A percentile compares a stretch with the other conserved stretches of the same genome.
Conservation (phyloP, 2,888 invertebrate genomes). For the Rhopalosiphum nymphaeae region DNA sequence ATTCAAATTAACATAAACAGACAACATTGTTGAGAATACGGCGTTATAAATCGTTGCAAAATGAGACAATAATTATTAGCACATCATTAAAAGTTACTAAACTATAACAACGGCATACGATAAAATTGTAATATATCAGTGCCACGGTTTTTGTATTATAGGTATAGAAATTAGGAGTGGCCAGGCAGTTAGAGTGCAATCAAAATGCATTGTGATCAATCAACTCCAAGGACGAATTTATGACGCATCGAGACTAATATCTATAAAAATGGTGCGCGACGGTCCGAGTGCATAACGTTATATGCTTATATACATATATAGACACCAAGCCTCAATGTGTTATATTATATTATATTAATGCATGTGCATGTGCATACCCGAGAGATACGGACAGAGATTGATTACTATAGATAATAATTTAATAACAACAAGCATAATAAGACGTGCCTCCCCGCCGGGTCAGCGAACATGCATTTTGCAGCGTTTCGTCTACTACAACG, state of each 20-base stretch:
- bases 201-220: conserved; percentile 60
- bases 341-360: neutral
- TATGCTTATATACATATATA: neutral
- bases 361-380: neutral
- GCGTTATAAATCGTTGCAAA: neutral
- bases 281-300: neutral
- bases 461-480: conserved; percentile 11
- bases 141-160: neutral
- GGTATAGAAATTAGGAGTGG: neutral
- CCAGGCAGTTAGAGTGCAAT: conserved; percentile 46
- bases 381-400: conserved; percentile 37
- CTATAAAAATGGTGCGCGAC: conserved; percentile 25
- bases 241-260: conserved; percentile 29
- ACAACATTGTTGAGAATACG: neutral
- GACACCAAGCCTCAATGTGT: neutral
- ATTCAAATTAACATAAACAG: neutral
- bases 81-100: neutral
- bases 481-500: neutral
- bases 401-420: conserved; percentile 32
- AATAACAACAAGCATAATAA: neutral
- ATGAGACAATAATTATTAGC: neutral
- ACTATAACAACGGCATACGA: neutral
- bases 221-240: conserved; percentile 58
- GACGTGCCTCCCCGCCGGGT: neutral
- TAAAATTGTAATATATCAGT: neutral